Evolutionary conservation across 2,797 vertebrate species (phyloP).

Genomic region (Melanotaenia pygmaea): DNA sequence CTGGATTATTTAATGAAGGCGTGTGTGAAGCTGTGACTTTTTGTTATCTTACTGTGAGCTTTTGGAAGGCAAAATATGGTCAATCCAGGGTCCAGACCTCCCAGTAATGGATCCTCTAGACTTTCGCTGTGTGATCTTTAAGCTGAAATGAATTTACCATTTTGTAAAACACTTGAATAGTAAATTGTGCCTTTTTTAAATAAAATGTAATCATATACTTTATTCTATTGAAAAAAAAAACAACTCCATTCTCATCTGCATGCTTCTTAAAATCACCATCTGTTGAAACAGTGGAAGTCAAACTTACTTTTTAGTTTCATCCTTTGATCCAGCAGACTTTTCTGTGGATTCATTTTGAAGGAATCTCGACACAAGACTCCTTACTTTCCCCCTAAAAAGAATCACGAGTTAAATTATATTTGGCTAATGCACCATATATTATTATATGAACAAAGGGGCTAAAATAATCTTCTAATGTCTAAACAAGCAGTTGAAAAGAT

Average conservation of each 20-base stretch:
- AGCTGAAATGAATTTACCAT: not conserved
- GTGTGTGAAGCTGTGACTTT: not conserved
- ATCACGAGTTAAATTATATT: not conserved
- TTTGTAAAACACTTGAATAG: too few species aligned
- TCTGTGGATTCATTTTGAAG: not conserved
- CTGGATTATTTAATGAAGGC: not conserved
- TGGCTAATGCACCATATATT: too few species aligned
- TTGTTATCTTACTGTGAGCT: not conserved
- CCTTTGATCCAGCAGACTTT: not conserved
- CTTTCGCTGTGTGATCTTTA: not conserved
- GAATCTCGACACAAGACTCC: not conserved
- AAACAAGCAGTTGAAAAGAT: too few species aligned
- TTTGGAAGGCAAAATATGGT: constrained; percentile 2
- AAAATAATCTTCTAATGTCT: not conserved
- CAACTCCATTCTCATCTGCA: not conserved
- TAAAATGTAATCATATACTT: not conserved
- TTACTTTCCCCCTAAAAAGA: constrained; percentile 9
- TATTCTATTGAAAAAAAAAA: not conserved
- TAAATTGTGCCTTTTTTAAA: too few species aligned
- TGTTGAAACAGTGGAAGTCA: too few species aligned
- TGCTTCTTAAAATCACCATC: too few species aligned
- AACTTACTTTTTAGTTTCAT: constrained; percentile 6
- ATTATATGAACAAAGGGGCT: not conserved
- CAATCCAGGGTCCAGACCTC: accelerated
- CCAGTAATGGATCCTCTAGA: not conserved